phyloP scores from a whole-genome alignment of 2,888 invertebrate species.

The Elmis aenea region DNA sequence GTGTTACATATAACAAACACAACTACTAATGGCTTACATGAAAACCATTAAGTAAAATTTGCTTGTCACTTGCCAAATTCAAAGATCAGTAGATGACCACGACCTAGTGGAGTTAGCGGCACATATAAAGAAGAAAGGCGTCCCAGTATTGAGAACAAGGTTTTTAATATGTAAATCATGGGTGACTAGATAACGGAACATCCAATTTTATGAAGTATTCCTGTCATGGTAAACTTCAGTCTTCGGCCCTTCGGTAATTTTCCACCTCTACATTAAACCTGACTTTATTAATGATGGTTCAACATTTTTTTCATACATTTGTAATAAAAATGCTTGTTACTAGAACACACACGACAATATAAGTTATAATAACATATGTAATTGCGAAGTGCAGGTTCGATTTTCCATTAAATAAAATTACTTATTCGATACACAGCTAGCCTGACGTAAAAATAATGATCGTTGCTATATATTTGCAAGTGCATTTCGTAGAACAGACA shows the following conservation, averaged over 20 bases:
- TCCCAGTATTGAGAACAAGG: slow-evolving; percentile 19
- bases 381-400: background rate
- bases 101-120: slow-evolving; percentile 1
- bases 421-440: background rate
- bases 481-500: background rate
- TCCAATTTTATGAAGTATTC: slow-evolving; percentile 26
- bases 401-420: background rate
- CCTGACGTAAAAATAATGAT: background rate
- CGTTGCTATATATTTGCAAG: background rate
- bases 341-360: too few relatives aligned
- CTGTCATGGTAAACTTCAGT: too few relatives aligned
- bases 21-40: too few relatives aligned
- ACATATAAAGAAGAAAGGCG: slow-evolving; percentile 9
- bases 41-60: too few relatives aligned
- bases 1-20: too few relatives aligned
- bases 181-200: slow-evolving; percentile 25
- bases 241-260: too few relatives aligned
- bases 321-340: too few relatives aligned
- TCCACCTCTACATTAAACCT: too few relatives aligned
- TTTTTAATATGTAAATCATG: slow-evolving; percentile 25
- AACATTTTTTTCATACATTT: too few relatives aligned
- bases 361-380: too few relatives aligned
- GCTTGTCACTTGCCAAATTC: slow-evolving; percentile 8
- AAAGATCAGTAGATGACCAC: slow-evolving; percentile 5
- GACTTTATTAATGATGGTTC: too few relatives aligned